These are phyloP conservation scores for Teleogryllus occipitalis DNA, from an alignment of 1,140 invertebrate species.

Conservation along the genomic window DNA sequence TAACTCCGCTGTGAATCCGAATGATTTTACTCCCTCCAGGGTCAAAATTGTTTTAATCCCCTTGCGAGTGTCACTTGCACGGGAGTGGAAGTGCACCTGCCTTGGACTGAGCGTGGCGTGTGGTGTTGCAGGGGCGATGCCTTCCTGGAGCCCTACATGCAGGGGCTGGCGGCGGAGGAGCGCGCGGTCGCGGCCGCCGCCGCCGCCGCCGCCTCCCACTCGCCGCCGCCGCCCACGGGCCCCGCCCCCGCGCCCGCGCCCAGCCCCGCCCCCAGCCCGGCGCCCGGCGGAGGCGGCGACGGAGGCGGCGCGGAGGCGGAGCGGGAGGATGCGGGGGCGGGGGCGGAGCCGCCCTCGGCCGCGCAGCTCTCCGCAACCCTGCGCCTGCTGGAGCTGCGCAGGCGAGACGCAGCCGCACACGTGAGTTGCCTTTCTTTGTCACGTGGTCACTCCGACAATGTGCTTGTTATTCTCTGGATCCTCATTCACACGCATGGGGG, in stretches of 20 bases:
- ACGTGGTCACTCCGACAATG: too few species aligned
- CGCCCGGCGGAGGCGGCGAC: not conserved
- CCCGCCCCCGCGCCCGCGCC: not conserved
- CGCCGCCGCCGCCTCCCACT: not conserved
- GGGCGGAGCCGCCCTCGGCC: conserved; percentile 65
- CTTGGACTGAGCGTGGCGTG: not conserved
- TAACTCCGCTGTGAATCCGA: too few species aligned
- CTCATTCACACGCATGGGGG: too few species aligned
- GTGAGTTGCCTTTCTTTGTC: conserved; percentile 59
- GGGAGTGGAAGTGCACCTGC: too few species aligned
- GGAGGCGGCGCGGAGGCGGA: not conserved
- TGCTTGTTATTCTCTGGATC: too few species aligned
- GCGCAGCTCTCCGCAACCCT: conserved; percentile 83
- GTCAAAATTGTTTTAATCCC: too few species aligned
- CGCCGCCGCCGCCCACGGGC: not conserved
- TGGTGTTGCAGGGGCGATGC: conserved; percentile 24
- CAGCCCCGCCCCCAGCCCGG: not conserved
- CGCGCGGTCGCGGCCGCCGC: not conserved
- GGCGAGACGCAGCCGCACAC: conserved; percentile 87
- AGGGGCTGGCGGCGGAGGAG: conserved; percentile 21
- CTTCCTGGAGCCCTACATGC: conserved; percentile 27
- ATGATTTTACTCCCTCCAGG: too few species aligned
- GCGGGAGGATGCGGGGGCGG: conserved; percentile 31
- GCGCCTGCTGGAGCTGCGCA: conserved; percentile 90
- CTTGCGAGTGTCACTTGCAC: too few species aligned